Percentiles rank a stretch among this genome's conserved stretches.
These are phyloP conservation scores for Isaurus tuberculatus DNA, from an alignment of 92 coral and sea anemone species.

Conservation along the genomic window DNA sequence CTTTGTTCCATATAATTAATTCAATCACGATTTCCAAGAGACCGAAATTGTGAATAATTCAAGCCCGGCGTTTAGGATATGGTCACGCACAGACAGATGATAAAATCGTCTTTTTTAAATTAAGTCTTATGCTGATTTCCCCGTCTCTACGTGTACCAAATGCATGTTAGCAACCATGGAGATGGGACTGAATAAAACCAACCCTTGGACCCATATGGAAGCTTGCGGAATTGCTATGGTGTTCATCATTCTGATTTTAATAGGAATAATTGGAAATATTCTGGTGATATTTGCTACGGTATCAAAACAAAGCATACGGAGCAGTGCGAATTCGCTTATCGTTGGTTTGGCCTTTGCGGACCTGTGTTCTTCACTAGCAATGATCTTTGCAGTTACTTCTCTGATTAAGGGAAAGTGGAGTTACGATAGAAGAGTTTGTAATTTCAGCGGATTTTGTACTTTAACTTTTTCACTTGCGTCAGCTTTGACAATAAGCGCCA, in stretches of 20 bases:
- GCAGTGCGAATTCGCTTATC: slow-evolving; percentile 53
- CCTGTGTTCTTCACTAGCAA: slow-evolving; percentile 40
- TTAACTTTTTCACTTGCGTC: slow-evolving; percentile 61
- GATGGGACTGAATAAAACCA: background rate
- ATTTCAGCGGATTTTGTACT: slow-evolving; percentile 38
- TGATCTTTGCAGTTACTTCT: slow-evolving; percentile 22
- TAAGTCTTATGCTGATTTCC: too few relatives aligned
- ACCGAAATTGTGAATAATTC: too few relatives aligned
- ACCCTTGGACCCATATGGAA: slow-evolving; percentile 20
- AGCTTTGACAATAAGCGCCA: slow-evolving; percentile 61
- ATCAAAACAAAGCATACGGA: slow-evolving; percentile 35
- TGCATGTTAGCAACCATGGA: background rate
- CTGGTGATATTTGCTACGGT: slow-evolving; percentile 48
- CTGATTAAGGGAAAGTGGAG: slow-evolving; percentile 51
- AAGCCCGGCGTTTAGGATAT: too few relatives aligned
- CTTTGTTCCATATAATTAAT: background rate
- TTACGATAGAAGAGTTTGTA: slow-evolving; percentile 34
- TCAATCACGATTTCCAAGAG: background rate
- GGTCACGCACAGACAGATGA: too few relatives aligned
- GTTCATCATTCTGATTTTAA: slow-evolving; percentile 40
- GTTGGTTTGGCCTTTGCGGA: slow-evolving; percentile 56
- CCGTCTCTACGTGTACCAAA: too few relatives aligned
- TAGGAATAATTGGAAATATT: slow-evolving; percentile 50
- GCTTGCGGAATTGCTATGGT: slow-evolving; percentile 5
- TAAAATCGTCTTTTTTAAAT: too few relatives aligned